Base-by-base conservation (phyloP, 2,113 vertebrate species). In the Sphyrna mokarran region DNA sequence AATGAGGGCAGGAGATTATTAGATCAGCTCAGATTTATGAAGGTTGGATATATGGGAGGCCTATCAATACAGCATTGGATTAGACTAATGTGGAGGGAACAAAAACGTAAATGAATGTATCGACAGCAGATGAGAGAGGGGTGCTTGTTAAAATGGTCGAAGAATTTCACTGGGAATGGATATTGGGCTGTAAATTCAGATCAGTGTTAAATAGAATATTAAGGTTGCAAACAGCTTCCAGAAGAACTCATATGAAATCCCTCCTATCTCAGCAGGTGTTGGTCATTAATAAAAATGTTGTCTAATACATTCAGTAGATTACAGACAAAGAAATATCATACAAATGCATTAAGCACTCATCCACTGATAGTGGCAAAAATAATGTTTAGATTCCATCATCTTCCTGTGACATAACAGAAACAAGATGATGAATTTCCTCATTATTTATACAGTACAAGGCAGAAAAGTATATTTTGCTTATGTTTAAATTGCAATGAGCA, bases 391-490 rank as follows among this genome's bases (percentile, higher is more conserved):
- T 29, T 33, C 72, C 10, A 33, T 29, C 10, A 76, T 83, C 78
- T 83, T 40, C 4, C 78, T 40, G 14, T 18, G 37, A 29, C 16
- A 37, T 43, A 23, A 20, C 48, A 43, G 8, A 48, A 40, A 83
- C 13, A 85, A 37, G 37, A 85, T 85, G 37, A 20, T 40, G 37
- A 85, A 33, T 85, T 33, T 40, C 80, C 80, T 40, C 40, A 40
- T 85, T 37, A 40, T 85, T 43, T 40, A 29, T 40, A n/a, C 78
- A 40, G 78, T 68, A 18, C 66, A 20, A 16, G 37, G n/a, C 78
- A 83, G 13, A 85, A 61, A 61, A 89, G 48, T 61, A 61, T 89
- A 89, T 26, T 89, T 54, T 89, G 85, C 85, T 87, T 87, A 87
- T 87, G 54, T 87, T 58, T 33, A 29, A 29, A 58, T 89, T 3